These are phyloP conservation scores for Aphidoletes aphidimyza DNA, from an alignment of 2,888 invertebrate genomes.

Conservation along the genomic window DNA sequence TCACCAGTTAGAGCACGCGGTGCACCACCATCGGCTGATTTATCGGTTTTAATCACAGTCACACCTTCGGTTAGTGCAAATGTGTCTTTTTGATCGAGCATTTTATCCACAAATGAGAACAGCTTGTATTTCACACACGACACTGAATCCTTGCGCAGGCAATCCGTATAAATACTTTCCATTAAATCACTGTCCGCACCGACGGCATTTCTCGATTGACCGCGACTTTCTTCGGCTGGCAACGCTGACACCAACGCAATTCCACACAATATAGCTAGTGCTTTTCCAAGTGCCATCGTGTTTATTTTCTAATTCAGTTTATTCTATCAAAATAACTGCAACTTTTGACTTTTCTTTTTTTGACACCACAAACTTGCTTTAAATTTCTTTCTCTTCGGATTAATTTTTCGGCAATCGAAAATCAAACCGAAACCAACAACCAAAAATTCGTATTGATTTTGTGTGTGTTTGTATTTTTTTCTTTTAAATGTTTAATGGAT, in stretches of 20 bases:
- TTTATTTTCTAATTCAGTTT: constrained; percentile 58
- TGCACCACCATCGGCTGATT: constrained; percentile 75
- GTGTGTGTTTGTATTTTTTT: constrained; percentile 14
- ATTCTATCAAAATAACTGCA: constrained; percentile 57
- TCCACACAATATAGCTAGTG: constrained; percentile 69
- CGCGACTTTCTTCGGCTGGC: constrained; percentile 75
- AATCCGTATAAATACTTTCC: constrained; percentile 80
- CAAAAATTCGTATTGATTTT: background rate
- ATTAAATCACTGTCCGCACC: constrained; percentile 82
- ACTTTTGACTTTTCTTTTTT: constrained; percentile 57
- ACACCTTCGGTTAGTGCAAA: constrained; percentile 85
- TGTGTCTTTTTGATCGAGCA: constrained; percentile 81
- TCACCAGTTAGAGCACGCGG: constrained; percentile 78
- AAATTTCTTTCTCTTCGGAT: constrained; percentile 54
- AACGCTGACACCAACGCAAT: constrained; percentile 72
- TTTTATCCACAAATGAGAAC: constrained; percentile 87
- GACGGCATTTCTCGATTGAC: constrained; percentile 70
- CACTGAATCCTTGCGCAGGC: constrained; percentile 83
- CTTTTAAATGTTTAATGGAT: too few relatives aligned
- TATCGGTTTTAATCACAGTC: constrained; percentile 79
- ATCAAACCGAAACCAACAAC: constrained; percentile 47
- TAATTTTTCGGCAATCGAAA: background rate
- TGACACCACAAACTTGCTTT: constrained; percentile 10
- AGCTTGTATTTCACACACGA: constrained; percentile 88
- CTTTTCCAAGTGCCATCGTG: constrained; percentile 67